phyloP scores from a whole-genome alignment of 2,797 vertebrate genomes.

The Rhynchotus rufescens region DNA sequence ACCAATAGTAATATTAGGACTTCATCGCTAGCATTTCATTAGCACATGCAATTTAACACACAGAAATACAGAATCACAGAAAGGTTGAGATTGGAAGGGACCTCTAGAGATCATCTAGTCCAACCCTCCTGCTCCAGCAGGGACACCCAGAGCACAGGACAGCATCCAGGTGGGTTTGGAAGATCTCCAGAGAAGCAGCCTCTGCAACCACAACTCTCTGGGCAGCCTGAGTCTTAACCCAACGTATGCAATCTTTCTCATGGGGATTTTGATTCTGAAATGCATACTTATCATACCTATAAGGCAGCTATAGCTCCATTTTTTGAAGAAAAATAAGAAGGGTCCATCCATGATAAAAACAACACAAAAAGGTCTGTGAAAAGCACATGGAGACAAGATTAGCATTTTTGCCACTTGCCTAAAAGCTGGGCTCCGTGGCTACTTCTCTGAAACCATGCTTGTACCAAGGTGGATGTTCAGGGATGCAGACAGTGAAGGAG shows the following conservation, averaged over 20 bases:
- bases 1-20: not conserved
- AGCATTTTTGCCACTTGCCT: not conserved
- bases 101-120: too few species aligned
- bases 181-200: too few species aligned
- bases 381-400: not conserved
- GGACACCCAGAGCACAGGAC: too few species aligned
- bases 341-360: not conserved
- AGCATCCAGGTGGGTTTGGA: too few species aligned
- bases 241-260: not conserved
- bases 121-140: too few species aligned
- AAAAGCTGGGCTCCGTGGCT: not conserved
- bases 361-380: not conserved
- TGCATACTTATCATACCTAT: not conserved
- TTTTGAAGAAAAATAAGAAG: not conserved
- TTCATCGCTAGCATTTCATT: not conserved
- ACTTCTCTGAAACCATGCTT: not conserved
- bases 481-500: not conserved
- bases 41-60: rapidly evolving
- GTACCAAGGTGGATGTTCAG: not conserved
- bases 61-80: too few species aligned
- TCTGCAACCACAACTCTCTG: too few species aligned
- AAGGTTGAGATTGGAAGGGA: too few species aligned
- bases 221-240: not conserved
- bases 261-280: not conserved
- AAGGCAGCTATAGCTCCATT: not conserved